Conservation (phyloP, 1,140 invertebrate genomes). For the Magallana gigas region DNA sequence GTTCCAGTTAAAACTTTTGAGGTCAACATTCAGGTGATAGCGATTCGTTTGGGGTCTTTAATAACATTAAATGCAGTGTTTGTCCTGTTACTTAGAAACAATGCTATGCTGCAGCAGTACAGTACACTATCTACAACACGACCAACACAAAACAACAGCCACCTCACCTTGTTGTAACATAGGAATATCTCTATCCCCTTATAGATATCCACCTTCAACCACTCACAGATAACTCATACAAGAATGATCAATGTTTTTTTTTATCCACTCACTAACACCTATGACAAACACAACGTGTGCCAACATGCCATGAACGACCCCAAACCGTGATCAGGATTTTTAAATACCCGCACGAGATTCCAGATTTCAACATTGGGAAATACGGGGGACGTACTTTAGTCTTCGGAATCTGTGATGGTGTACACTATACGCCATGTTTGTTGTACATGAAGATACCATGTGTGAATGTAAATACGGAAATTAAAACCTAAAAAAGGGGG, state of each 20-base stretch:
- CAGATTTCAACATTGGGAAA: slow-evolving; percentile 14
- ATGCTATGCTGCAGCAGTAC: slow-evolving; percentile 3
- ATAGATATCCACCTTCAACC: slow-evolving; percentile 1
- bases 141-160: not conserved
- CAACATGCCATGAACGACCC: not conserved
- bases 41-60: not conserved
- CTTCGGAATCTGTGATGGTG: not conserved
- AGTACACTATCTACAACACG: slow-evolving; percentile 10
- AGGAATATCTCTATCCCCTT: slow-evolving; percentile 22
- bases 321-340: slow-evolving; percentile 11
- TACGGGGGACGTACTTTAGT: not conserved
- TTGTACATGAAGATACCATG: not conserved
- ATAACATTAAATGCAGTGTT: slow-evolving; percentile 23
- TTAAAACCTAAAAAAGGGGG: no score
- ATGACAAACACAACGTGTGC: slow-evolving; percentile 14
- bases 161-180: slow-evolving; percentile 30
- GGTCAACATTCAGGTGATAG: not conserved
- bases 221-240: not conserved
- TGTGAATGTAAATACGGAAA: not conserved
- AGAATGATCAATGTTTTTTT: slow-evolving; percentile 12
- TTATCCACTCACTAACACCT: not conserved
- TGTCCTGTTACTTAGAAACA: slow-evolving; percentile 22
- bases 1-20: not conserved
- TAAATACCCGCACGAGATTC: not conserved
- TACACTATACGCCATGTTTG: not conserved